Conservation (phyloP, 1,140 invertebrate species). For the Bombus huntii region DNA sequence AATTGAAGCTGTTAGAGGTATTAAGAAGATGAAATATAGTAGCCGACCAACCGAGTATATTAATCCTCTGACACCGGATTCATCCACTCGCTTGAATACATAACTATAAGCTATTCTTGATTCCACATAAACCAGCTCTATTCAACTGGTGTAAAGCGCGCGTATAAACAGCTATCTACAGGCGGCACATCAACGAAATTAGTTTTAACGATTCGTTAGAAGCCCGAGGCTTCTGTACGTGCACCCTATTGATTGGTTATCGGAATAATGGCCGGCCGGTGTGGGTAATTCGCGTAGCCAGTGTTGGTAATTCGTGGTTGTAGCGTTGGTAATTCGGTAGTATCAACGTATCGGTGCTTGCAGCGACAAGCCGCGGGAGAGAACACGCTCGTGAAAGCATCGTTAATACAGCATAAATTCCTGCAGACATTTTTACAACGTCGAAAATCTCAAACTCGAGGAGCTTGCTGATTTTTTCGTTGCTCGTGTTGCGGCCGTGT, state of each 20-base stretch:
- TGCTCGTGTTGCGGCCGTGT: too few relatives aligned
- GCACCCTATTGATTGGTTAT: conserved; percentile 58
- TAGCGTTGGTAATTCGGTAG: conserved; percentile 47
- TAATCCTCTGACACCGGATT: background rate
- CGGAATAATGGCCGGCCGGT: conserved; percentile 50
- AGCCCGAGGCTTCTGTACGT: background rate
- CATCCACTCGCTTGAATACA: background rate
- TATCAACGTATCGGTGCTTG: conserved; percentile 17
- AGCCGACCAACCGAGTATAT: background rate
- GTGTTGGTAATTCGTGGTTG: conserved; percentile 41
- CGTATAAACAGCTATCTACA: background rate
- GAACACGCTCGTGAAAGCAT: conserved; percentile 29
- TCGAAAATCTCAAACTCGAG: background rate
- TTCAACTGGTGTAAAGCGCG: conserved; percentile 17
- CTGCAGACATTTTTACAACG: conserved; percentile 17
- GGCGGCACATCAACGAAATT: conserved; percentile 51
- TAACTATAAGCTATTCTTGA: conserved; percentile 13
- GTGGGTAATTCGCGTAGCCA: conserved; percentile 50
- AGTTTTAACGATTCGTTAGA: conserved; percentile 61
- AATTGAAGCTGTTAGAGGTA: background rate
- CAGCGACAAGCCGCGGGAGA: background rate
- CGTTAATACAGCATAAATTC: conserved; percentile 41
- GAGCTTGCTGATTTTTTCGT: background rate
- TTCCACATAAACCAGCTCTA: background rate
- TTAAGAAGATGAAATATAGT: background rate